phyloP scores from a whole-genome alignment of 53 echinoderm and acorn worm species.

The Zoroaster sp. region DNA sequence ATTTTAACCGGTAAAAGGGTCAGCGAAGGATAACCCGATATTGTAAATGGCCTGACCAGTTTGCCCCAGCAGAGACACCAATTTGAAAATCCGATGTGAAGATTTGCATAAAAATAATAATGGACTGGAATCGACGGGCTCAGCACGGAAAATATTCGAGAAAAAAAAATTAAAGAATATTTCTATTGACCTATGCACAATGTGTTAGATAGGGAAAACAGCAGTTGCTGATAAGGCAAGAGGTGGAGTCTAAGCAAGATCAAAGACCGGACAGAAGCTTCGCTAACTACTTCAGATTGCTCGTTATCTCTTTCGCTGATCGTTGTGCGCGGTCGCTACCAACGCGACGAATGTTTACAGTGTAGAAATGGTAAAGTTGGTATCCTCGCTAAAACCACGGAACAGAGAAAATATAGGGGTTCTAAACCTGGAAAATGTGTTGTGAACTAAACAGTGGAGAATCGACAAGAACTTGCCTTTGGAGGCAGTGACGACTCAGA shows the following conservation, averaged over 20 bases:
- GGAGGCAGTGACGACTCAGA: no score
- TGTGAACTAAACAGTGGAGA: no score
- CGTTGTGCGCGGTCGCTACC: neutral
- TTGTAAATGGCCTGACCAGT: no score
- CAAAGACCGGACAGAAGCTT: neutral
- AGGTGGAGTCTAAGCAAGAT: neutral
- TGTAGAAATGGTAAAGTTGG: neutral
- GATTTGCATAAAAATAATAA: neutral
- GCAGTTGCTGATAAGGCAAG: neutral
- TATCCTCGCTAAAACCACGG: no score
- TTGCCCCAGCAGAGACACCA: neutral
- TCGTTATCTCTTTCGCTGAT: neutral
- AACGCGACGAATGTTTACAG: conserved; percentile 7
- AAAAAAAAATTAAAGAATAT: neutral
- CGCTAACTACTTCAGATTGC: conserved; percentile 23
- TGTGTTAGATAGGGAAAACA: neutral
- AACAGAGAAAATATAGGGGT: no score
- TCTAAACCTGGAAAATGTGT: no score
- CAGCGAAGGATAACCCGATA: neutral
- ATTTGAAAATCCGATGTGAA: neutral
- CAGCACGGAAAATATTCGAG: neutral
- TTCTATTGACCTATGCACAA: neutral
- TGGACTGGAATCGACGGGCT: neutral
- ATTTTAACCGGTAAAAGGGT: neutral
- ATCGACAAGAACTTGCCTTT: no score